Evolutionary conservation across 2,797 vertebrate species (phyloP).

Genomic region (Propithecus perrieri): DNA sequence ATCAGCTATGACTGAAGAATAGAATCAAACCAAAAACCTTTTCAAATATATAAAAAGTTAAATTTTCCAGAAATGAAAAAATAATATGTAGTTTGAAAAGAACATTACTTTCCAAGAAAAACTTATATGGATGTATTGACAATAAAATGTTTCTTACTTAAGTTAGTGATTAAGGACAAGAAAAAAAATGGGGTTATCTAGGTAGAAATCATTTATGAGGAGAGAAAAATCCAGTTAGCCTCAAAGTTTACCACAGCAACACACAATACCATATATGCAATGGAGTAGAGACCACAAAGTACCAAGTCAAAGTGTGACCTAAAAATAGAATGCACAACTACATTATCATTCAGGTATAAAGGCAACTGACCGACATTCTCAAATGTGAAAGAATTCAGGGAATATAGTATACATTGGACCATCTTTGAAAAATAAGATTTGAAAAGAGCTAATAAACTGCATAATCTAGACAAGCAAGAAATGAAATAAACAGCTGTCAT

Average conservation of each 20-base stretch:
- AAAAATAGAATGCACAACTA: neutral
- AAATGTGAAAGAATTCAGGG: neutral
- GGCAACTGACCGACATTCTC: neutral
- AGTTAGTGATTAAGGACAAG: neutral
- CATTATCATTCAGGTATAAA: neutral
- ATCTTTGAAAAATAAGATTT: slow-evolving; percentile 1
- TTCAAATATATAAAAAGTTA: neutral
- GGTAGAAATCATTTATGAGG: neutral
- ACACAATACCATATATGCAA: neutral
- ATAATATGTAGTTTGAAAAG: neutral
- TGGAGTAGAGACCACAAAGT: neutral
- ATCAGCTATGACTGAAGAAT: neutral
- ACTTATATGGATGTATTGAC: neutral
- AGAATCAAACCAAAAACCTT: neutral
- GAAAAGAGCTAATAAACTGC: neutral
- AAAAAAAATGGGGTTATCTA: neutral
- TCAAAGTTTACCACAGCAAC: neutral
- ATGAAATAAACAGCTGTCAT: neutral
- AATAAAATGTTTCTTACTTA: neutral
- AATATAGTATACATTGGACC: neutral
- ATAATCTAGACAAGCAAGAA: neutral
- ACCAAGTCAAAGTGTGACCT: neutral
- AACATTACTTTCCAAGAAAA: neutral
- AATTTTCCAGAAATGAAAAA: neutral
- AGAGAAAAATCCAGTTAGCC: neutral